These are phyloP conservation scores for Periophthalmodon schlosseri DNA, from an alignment of 2,113 vertebrate genomes.

Conservation along the genomic window DNA sequence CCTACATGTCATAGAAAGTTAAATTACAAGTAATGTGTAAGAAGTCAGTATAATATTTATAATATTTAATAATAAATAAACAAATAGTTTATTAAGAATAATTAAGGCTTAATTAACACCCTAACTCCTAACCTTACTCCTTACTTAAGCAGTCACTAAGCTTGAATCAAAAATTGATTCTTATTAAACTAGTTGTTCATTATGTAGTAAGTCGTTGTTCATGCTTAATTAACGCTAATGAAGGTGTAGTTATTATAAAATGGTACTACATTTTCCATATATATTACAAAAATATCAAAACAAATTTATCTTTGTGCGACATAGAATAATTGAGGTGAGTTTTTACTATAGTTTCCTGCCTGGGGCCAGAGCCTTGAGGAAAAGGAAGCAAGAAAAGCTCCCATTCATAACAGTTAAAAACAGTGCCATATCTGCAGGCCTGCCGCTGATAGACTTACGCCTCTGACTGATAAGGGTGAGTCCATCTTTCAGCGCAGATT, in stretches of 20 bases:
- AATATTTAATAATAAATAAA: no score
- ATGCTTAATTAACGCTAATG: background rate
- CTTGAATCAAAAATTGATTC: background rate
- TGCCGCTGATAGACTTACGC: conserved; percentile 73
- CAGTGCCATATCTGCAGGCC: conserved; percentile 63
- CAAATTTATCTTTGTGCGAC: background rate
- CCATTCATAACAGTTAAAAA: conserved; percentile 75
- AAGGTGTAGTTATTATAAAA: background rate
- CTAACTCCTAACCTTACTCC: no score
- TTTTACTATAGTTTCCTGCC: conserved; percentile 43
- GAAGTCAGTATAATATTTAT: no score
- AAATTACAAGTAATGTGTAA: no score
- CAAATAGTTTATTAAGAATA: no score
- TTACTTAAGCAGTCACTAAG: no score
- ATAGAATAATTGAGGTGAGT: conserved; percentile 17
- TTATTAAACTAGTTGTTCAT: background rate
- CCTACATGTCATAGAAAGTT: no score
- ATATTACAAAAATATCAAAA: background rate
- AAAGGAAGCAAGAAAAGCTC: conserved; percentile 70
- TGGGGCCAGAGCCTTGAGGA: conserved; percentile 43
- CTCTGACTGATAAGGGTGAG: conserved; percentile 72
- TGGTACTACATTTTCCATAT: no score
- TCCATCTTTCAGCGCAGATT: conserved; percentile 74
- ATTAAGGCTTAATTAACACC: no score
- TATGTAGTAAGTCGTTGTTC: background rate